Evolutionary conservation across 2,797 vertebrate genomes (phyloP), one percentile per base, ranked within the genome.

Genomic region (Artibeus jamaicensis): DNA sequence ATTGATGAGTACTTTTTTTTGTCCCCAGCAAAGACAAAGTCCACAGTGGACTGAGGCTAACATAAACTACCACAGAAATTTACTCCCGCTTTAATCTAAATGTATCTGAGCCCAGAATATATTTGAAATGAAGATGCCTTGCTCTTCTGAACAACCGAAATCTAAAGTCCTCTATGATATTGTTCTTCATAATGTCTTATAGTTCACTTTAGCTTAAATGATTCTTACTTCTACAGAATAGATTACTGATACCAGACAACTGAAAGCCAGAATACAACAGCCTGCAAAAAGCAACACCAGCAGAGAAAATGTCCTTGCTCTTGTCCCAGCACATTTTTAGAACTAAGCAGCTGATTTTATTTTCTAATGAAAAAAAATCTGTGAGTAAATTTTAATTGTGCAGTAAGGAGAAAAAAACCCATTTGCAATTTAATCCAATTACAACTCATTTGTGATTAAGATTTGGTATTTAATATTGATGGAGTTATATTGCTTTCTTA

Each of bases 371-470:
- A 93, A 96, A 98, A 91, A 97, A 93, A 90, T 96, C 86, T 96
- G 94, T 92, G 86, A 97, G 89, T 92, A 94, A 97, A 89, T 94
- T 98, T 98, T 96, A 97, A 89, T 91, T 96, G 94, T 90, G 44
- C 53, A 94, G 37, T 89, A 76, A 82, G 65, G 42, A 32, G 24
- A 14, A 50, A 91, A 93, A 97, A 97, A 74, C 0, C 42, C 6
- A 89, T 97, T 96, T 98, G 93, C 91, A 97, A 94, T 46, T 95
- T 93, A 95, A 93, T 95, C 91, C 42, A 96, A 97, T 98, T 97
- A 86, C 81, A 96, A 87, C 32, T 96, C 50, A n/a, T 93, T 96
- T 98, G 89, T 96, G 88, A 98, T 97, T 97, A 97, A 37, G 37
- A 96, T 95, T 95, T 96, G 11, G 44, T 97, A 79, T 96, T 97